Conservation (phyloP, 1,140 invertebrate species). For the Eulimnadia texana region DNA sequence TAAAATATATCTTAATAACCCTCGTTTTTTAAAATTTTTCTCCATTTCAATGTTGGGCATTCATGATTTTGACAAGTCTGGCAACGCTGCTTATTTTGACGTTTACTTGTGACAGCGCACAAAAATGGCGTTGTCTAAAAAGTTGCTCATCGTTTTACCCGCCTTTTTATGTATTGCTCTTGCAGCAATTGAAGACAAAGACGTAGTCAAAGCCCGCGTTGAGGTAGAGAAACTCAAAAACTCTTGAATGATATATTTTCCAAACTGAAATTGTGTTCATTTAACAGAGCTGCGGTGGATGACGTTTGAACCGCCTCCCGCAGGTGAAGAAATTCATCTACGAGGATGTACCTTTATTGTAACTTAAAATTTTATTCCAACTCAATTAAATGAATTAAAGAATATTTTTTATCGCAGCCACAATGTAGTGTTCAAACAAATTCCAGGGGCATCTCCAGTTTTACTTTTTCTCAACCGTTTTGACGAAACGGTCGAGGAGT, state of each 20-base stretch:
- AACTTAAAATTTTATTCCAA: conserved; percentile 28
- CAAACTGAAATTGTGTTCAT: neutral
- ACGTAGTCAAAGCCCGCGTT: conserved; percentile 10
- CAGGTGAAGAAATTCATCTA: conserved; percentile 60
- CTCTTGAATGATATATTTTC: too few species aligned
- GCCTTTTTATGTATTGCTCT: conserved; percentile 1
- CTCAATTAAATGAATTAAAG: too few species aligned
- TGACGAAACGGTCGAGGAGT: conserved; percentile 43
- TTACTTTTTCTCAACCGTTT: conserved; percentile 42
- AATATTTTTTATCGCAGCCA: conserved; percentile 29
- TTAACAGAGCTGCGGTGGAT: conserved; percentile 59
- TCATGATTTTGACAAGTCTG: too few species aligned
- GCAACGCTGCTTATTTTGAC: too few species aligned
- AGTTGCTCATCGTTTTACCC: neutral
- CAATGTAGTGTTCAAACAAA: conserved; percentile 47
- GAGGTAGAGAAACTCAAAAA: too few species aligned
- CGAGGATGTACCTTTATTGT: conserved; percentile 54
- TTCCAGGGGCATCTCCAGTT: conserved; percentile 49
- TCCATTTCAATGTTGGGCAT: too few species aligned
- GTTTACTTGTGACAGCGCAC: neutral
- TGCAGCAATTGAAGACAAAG: neutral
- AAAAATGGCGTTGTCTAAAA: neutral
- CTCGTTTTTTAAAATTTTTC: neutral
- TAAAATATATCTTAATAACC: neutral
- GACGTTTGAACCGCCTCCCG: conserved; percentile 51